Percentiles rank a stretch among this genome's conserved stretches.
Evolutionary conservation across 1,140 invertebrate genomes (phyloP).

Genomic region (Zaprionus gabonicus): DNA sequence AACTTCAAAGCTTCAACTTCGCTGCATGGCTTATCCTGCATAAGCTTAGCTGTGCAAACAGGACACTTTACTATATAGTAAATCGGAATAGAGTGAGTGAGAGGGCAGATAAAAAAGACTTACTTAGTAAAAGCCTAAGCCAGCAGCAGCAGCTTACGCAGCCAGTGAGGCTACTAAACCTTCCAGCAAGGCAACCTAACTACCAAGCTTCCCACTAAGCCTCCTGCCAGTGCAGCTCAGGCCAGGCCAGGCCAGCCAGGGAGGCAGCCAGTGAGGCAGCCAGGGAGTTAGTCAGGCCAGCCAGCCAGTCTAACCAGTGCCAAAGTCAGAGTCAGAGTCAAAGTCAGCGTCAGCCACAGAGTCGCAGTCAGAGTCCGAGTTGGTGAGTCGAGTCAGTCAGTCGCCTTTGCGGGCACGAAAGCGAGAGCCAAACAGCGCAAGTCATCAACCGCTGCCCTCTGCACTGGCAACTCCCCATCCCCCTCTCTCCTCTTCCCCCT

Average conservation of each 20-base stretch:
- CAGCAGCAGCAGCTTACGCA: slow-evolving; percentile 25
- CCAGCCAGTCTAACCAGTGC: slow-evolving; percentile 69
- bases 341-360: slow-evolving; percentile 21
- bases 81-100: background rate
- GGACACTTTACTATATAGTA: background rate
- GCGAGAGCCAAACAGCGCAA: slow-evolving; percentile 62
- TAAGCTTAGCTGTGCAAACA: no score
- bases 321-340: slow-evolving; percentile 56
- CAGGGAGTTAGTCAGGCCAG: slow-evolving; percentile 27
- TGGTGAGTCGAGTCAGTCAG: slow-evolving; percentile 59
- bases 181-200: background rate
- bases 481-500: background rate
- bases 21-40: no score
- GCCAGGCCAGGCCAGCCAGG: background rate
- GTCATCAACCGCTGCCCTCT: slow-evolving; percentile 67
- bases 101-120: background rate
- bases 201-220: background rate
- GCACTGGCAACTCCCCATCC: background rate
- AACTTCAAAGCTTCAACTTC: no score
- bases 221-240: background rate
- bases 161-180: background rate
- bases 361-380: slow-evolving; percentile 25
- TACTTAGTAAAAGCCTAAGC: slow-evolving; percentile 18
- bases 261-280: background rate
- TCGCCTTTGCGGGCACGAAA: slow-evolving; percentile 60